These are phyloP conservation scores for Eledone cirrhosa DNA, from an alignment of 2,888 invertebrate species.

Conservation along the genomic window DNA sequence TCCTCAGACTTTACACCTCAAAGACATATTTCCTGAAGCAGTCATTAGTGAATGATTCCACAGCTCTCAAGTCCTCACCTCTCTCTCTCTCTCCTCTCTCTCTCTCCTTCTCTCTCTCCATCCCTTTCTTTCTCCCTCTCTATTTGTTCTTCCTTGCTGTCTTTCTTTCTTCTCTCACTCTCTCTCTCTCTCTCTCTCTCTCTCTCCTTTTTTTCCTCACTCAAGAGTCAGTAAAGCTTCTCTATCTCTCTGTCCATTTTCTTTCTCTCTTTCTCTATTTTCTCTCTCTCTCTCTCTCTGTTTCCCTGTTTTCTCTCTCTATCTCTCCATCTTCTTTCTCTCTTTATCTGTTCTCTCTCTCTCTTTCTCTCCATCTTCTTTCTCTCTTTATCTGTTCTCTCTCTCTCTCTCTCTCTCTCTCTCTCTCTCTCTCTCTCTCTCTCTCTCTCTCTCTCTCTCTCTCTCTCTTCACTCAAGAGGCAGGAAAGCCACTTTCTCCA, in stretches of 20 bases:
- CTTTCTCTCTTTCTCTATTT: too few relatives aligned
- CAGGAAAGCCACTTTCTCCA: neutral
- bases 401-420: constrained; percentile 6
- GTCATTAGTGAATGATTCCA: neutral
- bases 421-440: constrained; percentile 6
- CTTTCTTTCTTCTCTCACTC: neutral
- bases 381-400: neutral
- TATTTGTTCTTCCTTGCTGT: neutral
- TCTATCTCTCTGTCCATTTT: too few relatives aligned
- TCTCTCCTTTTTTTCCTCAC: too few relatives aligned
- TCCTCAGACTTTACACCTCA: too few relatives aligned
- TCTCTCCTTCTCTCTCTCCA: neutral
- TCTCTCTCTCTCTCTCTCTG: too few relatives aligned
- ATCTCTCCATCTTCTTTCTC: neutral
- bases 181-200: neutral
- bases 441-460: constrained; percentile 6
- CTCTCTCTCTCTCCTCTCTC: neutral
- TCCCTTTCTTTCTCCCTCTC: neutral
- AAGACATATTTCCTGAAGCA: too few relatives aligned
- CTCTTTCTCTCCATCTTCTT: neutral
- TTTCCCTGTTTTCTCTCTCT: neutral
- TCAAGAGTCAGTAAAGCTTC: too few relatives aligned
- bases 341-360: neutral
- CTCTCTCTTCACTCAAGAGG: neutral
- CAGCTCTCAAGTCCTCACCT: neutral